A percentile compares a stretch with the other conserved stretches of the same genome.
Evolutionary conservation across 2,113 vertebrate genomes (phyloP).

Genomic region (Poeciliopsis occidentalis): DNA sequence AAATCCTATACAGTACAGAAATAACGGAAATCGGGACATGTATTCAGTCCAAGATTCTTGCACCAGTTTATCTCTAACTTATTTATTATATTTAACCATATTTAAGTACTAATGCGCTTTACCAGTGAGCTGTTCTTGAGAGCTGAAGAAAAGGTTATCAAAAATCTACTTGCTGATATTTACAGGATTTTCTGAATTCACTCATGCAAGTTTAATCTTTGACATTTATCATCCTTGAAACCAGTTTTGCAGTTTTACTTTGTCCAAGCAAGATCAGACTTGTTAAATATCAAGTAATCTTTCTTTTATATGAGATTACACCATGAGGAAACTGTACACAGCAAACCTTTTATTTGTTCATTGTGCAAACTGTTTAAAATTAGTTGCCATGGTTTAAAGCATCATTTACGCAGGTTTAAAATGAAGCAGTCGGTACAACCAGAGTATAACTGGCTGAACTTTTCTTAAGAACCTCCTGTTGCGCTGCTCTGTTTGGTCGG

Average conservation of each 20-base stretch:
- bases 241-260: background rate
- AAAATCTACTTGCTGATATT: background rate
- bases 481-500: background rate
- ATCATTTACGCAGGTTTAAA: background rate
- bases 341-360: background rate
- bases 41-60: background rate
- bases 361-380: too few species aligned
- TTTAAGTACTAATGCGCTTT: background rate
- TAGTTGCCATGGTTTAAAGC: too few species aligned
- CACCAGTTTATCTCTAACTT: too few species aligned
- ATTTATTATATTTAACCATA: background rate
- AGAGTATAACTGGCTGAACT: background rate
- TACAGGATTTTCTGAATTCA: background rate
- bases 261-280: background rate
- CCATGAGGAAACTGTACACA: background rate
- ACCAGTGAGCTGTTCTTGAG: too few species aligned
- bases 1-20: too few species aligned
- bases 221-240: background rate
- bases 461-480: background rate
- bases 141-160: too few species aligned
- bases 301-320: background rate
- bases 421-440: background rate
- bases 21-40: too few species aligned
- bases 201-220: background rate
- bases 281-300: background rate